phyloP scores from a whole-genome alignment of 2,888 invertebrate genomes.

The Cataglyphis cursor region DNA sequence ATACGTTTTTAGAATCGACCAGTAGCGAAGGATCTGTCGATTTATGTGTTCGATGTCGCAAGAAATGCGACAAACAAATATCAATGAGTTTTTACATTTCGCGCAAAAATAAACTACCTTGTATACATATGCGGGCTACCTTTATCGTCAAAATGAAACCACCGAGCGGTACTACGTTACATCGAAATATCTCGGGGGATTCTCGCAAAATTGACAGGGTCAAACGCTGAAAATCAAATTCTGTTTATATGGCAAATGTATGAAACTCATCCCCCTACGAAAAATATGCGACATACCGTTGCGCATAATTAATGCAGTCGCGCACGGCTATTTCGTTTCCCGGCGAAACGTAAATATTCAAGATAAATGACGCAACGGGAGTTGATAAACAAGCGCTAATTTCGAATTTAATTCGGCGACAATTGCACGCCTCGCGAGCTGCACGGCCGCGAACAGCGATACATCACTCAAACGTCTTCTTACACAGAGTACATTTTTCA shows the following conservation, averaged over 20 bases:
- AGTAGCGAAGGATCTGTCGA: conserved; percentile 21
- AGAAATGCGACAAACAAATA: conserved; percentile 11
- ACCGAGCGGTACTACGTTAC: not conserved
- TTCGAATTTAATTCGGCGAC: conserved; percentile 44
- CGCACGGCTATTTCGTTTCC: conserved; percentile 18
- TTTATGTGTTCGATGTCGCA: conserved; percentile 20
- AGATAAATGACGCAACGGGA: conserved; percentile 40
- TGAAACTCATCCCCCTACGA: conserved; percentile 38
- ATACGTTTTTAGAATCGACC: conserved; percentile 17
- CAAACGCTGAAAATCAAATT: conserved; percentile 13
- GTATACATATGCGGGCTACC: not conserved
- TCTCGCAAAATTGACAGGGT: conserved; percentile 18
- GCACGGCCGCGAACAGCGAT: not conserved
- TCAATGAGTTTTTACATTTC: conserved; percentile 20
- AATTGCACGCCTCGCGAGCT: conserved; percentile 24
- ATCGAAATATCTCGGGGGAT: not conserved
- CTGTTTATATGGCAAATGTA: conserved; percentile 18
- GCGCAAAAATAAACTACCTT: not conserved
- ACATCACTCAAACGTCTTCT: conserved; percentile 6
- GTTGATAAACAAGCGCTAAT: conserved; percentile 52
- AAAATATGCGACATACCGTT: conserved; percentile 33
- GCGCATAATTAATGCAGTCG: conserved; percentile 44
- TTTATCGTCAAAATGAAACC: conserved; percentile 29
- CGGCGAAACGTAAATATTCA: conserved; percentile 50
- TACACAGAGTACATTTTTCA: conserved; percentile 9